These are phyloP conservation scores for Drosophila nigrodunni DNA, from an alignment of 1,140 invertebrate species.

Conservation along the genomic window DNA sequence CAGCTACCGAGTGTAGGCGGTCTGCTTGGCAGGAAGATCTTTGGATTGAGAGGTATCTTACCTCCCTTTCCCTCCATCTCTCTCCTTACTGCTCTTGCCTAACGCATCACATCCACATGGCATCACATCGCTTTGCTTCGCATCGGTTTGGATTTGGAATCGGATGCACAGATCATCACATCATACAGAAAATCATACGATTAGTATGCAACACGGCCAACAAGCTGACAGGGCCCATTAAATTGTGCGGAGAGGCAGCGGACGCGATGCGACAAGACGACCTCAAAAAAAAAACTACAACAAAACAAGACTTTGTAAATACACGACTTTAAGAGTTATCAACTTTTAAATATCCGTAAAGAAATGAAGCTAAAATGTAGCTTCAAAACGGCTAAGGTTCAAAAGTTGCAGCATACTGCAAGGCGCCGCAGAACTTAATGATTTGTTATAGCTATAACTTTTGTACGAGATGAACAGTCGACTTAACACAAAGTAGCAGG, in stretches of 20 bases:
- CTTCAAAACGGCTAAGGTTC: too few species aligned
- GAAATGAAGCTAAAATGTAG: too few species aligned
- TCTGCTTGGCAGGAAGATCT: conserved; percentile 16
- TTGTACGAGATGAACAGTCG: too few species aligned
- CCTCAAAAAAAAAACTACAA: conserved; percentile 12
- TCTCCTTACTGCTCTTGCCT: conserved; percentile 16
- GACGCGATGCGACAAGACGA: conserved; percentile 31
- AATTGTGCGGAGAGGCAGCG: conserved; percentile 60
- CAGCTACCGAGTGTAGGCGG: conserved; percentile 33
- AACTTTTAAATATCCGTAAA: too few species aligned
- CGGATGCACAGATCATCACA: conserved; percentile 66
- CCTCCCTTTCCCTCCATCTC: background rate
- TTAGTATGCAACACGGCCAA: conserved; percentile 67
- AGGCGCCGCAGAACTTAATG: too few species aligned
- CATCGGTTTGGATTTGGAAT: conserved; percentile 36
- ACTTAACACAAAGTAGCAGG: too few species aligned
- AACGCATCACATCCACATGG: conserved; percentile 39
- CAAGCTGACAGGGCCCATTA: conserved; percentile 59
- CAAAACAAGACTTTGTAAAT: background rate
- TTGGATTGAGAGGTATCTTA: background rate
- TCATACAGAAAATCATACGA: conserved; percentile 27
- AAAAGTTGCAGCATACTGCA: too few species aligned
- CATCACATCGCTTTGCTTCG: conserved; percentile 12
- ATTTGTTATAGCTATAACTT: too few species aligned
- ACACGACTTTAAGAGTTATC: background rate